Percentiles rank a stretch among this genome's conserved stretches.
These are phyloP conservation scores for Tinamus guttatus DNA, from an alignment of 2,113 vertebrate genomes.

Conservation along the genomic window DNA sequence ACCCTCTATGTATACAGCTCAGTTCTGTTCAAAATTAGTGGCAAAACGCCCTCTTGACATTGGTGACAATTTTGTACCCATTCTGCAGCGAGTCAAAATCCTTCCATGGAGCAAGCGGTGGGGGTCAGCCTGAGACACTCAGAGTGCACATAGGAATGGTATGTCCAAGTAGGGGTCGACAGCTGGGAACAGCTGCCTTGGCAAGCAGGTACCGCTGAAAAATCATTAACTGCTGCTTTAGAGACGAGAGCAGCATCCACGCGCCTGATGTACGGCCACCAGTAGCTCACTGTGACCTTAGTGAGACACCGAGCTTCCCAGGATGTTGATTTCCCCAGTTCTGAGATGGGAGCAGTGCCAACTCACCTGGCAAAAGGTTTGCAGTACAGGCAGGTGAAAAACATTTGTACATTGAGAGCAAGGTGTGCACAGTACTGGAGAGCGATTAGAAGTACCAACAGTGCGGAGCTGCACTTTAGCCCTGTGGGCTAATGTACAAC, in stretches of 20 bases:
- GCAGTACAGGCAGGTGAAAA: conserved; percentile 11
- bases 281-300: not conserved
- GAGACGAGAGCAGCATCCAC: not conserved
- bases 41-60: not conserved
- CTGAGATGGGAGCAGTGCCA: not conserved
- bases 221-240: not conserved
- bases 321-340: not conserved
- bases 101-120: not conserved
- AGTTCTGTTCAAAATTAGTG: not conserved
- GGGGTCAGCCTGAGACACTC: not conserved
- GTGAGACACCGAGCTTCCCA: not conserved
- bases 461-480: conserved; percentile 48
- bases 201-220: not conserved
- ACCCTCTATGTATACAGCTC: not conserved
- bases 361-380: not conserved
- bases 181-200: not conserved
- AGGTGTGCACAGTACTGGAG: not conserved
- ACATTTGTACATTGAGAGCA: conserved; percentile 9
- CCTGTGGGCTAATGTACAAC: conserved; percentile 48
- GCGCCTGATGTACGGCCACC: not conserved
- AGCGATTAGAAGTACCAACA: not conserved
- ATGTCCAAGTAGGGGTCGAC: not conserved
- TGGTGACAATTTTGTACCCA: not conserved
- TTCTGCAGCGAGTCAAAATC: not conserved
- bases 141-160: not conserved